Evolutionary conservation across 2,113 vertebrate species (phyloP).

Genomic region (Myrmecobius fasciatus): DNA sequence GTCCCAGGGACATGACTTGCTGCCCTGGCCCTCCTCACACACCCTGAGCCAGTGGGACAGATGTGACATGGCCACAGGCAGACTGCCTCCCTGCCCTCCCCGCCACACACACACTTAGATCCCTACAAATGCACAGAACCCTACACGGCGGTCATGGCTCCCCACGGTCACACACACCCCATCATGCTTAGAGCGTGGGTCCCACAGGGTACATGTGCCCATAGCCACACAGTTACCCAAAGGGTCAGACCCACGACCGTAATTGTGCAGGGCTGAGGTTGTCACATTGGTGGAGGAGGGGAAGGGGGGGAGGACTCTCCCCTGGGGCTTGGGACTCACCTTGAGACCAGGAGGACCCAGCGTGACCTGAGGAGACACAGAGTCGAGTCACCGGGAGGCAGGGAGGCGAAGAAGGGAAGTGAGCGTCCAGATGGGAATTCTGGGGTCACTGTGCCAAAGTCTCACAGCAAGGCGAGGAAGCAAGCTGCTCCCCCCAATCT

Average conservation of each 20-base stretch:
- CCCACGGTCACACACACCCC: not conserved
- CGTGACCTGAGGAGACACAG: constrained; percentile 78
- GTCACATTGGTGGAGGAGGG: not conserved
- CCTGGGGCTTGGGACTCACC: constrained; percentile 73
- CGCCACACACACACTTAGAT: not conserved
- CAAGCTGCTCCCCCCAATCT: not conserved
- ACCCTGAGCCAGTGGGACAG: not conserved
- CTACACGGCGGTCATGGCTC: not conserved
- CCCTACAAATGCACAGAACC: not conserved
- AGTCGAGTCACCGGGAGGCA: not conserved
- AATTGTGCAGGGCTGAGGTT: not conserved
- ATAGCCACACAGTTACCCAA: not conserved
- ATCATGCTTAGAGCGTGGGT: not conserved
- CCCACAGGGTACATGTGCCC: too few species aligned
- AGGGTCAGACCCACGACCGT: not conserved
- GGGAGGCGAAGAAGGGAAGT: not conserved
- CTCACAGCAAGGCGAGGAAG: not conserved
- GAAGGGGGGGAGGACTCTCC: not conserved
- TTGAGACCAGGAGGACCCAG: constrained; percentile 78
- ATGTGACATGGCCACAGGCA: not conserved
- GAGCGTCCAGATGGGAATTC: not conserved
- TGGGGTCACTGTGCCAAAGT: not conserved
- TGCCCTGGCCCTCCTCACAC: not conserved
- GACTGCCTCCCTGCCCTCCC: not conserved
- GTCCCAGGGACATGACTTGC: too few species aligned